Evolutionary conservation across 2,113 vertebrate genomes (phyloP), one percentile per base, ranked within the genome.

Genomic region (Tylochromis polylepis): DNA sequence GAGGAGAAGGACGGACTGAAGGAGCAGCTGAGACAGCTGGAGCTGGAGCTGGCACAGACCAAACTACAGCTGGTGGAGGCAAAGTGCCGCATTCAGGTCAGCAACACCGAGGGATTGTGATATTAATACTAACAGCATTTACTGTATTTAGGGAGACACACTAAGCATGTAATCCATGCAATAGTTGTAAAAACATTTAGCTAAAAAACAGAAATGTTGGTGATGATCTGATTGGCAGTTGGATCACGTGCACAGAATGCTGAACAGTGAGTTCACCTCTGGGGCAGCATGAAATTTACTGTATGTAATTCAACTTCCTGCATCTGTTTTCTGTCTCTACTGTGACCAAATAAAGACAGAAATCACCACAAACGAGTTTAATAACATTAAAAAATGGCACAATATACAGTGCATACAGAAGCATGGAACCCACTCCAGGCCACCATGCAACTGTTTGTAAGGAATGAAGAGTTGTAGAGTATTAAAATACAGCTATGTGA

Each of bases 31-130:
- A 93, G 99, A 62, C 98, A 99, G 87, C 97, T 99, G 97, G 99
- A 99, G 94, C 96, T 99, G 95, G 99, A 99, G 84, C 94, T 99
- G 93, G 99, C 99, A n/a, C 99, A 99, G 93, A 99, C 99, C 91
- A 99, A 99, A 89, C 97, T 99, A 89, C 98, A 99, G 94, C 97
- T 99, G 85, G 99, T 99, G 95, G 99, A 99, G 95, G 98, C 99
- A 93, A 99, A 99, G 95, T 99, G 98, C 86, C 98, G 98, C 96
- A 99, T 99, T 85, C 99, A 99, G 99, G 99, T 99, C 87, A 92
- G 92, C 18, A 83, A 22, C 53, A 80, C 3, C 4, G 31, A 24
- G 11, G 4, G 24, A 31, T n/a, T 4, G 3, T 2, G 8, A 41
- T 9, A 15, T 20, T 27, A 24, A 15, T 16, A 16, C 46, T 31